Percentiles rank a stretch among this genome's conserved stretches.
Evolutionary conservation across 2,113 vertebrate genomes (phyloP).

Genomic region (Lonchura striata): DNA sequence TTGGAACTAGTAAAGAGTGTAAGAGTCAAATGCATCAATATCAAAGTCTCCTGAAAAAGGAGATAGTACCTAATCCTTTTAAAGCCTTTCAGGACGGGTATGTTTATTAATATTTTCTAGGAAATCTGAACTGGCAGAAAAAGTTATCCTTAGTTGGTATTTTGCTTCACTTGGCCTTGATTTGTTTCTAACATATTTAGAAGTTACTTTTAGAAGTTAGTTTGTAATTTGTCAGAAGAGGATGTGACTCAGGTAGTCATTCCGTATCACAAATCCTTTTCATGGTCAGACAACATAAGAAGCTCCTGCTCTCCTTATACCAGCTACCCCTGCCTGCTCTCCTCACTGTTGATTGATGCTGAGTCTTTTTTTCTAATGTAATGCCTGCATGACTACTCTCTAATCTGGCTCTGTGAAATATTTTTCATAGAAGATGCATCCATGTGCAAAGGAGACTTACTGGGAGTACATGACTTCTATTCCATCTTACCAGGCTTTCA

Average conservation of each 20-base stretch:
- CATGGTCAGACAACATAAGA: not conserved
- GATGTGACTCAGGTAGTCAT: not conserved
- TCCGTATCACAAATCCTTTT: not conserved
- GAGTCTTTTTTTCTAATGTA: not conserved
- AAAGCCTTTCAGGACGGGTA: not conserved
- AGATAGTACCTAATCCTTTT: not conserved
- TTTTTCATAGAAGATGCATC: not conserved
- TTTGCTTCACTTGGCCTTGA: not conserved
- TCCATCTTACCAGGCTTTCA: not conserved
- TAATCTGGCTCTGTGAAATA: not conserved
- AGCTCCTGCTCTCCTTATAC: not conserved
- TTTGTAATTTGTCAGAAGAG: not conserved
- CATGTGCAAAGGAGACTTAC: not conserved
- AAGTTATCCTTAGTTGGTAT: not conserved
- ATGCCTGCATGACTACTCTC: not conserved
- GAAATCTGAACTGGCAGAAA: not conserved
- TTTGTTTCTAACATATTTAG: not conserved
- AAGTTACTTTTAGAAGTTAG: not conserved
- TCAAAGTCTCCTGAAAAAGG: not conserved
- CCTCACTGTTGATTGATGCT: not conserved
- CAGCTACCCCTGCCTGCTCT: not conserved
- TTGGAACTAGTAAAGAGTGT: not conserved
- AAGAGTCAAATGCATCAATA: not conserved
- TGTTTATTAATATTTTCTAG: not conserved
- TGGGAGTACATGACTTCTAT: not conserved